Evolutionary conservation across 2,797 vertebrate genomes (phyloP).

Genomic region (Chaetodon trifasciatus): DNA sequence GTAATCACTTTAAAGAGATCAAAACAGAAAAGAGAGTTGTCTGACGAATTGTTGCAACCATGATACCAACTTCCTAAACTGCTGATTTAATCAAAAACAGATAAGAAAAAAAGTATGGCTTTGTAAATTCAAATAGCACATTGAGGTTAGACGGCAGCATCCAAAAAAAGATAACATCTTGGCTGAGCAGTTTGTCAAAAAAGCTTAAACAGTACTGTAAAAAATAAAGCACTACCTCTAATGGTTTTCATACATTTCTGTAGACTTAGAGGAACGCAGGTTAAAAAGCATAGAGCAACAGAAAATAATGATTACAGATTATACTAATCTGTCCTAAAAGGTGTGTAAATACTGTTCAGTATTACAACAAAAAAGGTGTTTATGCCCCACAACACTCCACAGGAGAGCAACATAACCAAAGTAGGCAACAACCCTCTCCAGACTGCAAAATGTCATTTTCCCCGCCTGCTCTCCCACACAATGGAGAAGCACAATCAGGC

Average conservation of each 20-base stretch:
- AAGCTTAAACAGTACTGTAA: slow-evolving; percentile 19
- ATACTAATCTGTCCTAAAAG: slow-evolving; percentile 55
- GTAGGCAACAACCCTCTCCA: slow-evolving; percentile 60
- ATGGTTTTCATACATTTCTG: slow-evolving; percentile 11
- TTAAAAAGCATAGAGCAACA: slow-evolving; percentile 5
- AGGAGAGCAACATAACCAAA: slow-evolving; percentile 48
- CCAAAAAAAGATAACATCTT: slow-evolving; percentile 32
- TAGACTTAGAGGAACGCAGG: slow-evolving; percentile 17
- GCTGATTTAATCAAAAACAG: slow-evolving; percentile 53
- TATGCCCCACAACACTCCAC: slow-evolving; percentile 36
- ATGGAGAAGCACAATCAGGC: slow-evolving; percentile 62
- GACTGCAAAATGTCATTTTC: slow-evolving; percentile 62
- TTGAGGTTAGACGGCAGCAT: slow-evolving; percentile 20
- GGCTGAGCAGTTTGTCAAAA: slow-evolving; percentile 37
- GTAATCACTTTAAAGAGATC: slow-evolving; percentile 27
- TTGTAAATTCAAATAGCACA: slow-evolving; percentile 35
- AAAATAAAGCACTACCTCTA: slow-evolving; percentile 3
- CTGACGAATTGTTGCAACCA: slow-evolving; percentile 13
- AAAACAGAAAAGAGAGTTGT: slow-evolving; percentile 32
- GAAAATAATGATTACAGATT: slow-evolving; percentile 51
- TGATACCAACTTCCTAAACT: slow-evolving; percentile 15
- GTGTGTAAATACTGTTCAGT: slow-evolving; percentile 40
- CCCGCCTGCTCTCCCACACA: slow-evolving; percentile 58
- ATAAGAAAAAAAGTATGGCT: slow-evolving; percentile 39
- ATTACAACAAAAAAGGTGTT: slow-evolving; percentile 48